Evolutionary conservation across 2,888 invertebrate genomes (phyloP).

Genomic region (Quadroppia sp.): DNA sequence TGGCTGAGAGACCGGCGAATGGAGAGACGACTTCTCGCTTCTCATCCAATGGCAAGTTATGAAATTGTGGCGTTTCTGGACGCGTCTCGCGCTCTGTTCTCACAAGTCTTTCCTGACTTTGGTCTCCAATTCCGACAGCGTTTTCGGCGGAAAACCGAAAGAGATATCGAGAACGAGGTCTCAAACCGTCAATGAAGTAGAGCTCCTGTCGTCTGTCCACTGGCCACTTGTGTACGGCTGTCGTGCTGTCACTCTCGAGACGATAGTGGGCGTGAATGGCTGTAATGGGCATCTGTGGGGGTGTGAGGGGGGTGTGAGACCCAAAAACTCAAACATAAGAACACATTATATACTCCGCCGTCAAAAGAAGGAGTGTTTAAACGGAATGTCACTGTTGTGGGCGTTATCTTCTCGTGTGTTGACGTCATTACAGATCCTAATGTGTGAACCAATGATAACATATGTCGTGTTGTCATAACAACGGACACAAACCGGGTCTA

Average conservation of each 20-base stretch:
- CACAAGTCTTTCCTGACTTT: not conserved
- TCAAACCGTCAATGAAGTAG: constrained; percentile 73
- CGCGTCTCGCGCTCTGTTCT: constrained; percentile 17
- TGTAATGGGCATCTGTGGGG: no score
- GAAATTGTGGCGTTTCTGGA: constrained; percentile 34
- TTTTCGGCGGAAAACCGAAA: constrained; percentile 77
- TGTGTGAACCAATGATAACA: no score
- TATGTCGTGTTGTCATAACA: no score
- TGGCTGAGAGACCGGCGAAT: not conserved
- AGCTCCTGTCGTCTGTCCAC: constrained; percentile 60
- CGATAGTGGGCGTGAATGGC: no score
- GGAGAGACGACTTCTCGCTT: constrained; percentile 15
- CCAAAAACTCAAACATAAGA: no score
- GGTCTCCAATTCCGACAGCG: constrained; percentile 62
- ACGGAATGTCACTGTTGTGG: constrained; percentile 76
- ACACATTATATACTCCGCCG: constrained; percentile 57
- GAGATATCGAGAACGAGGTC: constrained; percentile 70
- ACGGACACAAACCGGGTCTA: no score
- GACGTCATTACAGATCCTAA: constrained; percentile 64
- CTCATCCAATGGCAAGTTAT: constrained; percentile 32
- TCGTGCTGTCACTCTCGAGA: no score
- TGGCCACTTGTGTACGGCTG: no score
- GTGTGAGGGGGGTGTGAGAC: not conserved
- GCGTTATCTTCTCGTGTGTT: constrained; percentile 61
- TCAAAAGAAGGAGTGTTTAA: constrained; percentile 70